Evolutionary conservation across 2,113 vertebrate genomes (phyloP).

Genomic region (Malurus melanocephalus): DNA sequence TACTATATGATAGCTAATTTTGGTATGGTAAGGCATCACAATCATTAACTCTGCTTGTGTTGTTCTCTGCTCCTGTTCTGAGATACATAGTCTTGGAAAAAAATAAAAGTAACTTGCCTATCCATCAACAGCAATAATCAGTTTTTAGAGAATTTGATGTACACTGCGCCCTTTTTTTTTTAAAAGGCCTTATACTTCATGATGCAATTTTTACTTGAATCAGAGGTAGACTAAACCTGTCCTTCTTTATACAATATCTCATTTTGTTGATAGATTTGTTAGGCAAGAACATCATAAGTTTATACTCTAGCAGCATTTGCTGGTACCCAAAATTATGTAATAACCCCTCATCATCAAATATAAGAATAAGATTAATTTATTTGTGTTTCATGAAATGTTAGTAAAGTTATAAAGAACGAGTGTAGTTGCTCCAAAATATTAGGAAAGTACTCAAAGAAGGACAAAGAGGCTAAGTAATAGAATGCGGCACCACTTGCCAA

Average conservation of each 20-base stretch:
- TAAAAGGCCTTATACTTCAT: background rate
- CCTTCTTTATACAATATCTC: background rate
- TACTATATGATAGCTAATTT: background rate
- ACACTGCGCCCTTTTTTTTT: fast-evolving
- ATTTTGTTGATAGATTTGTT: background rate
- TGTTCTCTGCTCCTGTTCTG: background rate
- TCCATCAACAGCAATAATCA: background rate
- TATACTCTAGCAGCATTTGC: background rate
- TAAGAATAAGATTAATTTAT: fast-evolving
- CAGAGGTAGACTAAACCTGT: background rate
- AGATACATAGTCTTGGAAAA: background rate
- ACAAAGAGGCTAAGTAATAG: background rate
- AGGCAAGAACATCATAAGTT: background rate
- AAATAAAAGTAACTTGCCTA: background rate
- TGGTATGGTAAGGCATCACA: background rate
- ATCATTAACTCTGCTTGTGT: background rate
- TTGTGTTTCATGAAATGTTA: background rate
- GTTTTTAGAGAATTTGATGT: background rate
- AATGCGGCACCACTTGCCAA: background rate
- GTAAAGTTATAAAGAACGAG: background rate
- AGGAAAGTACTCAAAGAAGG: background rate
- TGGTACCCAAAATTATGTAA: background rate
- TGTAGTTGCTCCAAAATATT: background rate
- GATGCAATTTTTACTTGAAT: background rate
- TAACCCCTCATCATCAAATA: background rate